Base-by-base conservation (phyloP, 1,140 invertebrate species). In the Pseudobourletiella spinata region DNA sequence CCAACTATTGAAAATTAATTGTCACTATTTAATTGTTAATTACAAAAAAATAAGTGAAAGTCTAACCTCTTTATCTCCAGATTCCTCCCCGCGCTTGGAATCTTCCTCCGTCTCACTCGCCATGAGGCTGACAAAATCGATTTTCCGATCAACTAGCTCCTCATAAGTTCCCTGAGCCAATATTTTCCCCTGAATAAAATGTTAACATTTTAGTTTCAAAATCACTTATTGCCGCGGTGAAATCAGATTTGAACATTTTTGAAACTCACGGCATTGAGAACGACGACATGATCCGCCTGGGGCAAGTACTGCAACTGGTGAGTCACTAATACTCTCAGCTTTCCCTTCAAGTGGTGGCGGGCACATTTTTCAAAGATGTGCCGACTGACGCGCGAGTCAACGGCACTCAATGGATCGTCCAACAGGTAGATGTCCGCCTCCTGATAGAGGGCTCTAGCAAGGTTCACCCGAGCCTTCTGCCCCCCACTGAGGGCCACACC, bases 381-480 rank as follows among this genome's bases (percentile, higher is more conserved):
- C 64, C 74, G 72, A 25, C 79, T 79, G 32, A 81, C 79, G 39
- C 73, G 71, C 3, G 78, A 68, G 71, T 81, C 80, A 2, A 81
- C 79, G 28, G 79, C 79, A 72, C 57, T 61, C 1, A 82, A 72
- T 3, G 81, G 80, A 64, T 82, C 80, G 74, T 83, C 81, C 66
- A 82, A 69, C 1, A 76, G 68, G 61, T 78, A 79, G 43, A 81
- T 73, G 50, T 82, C 79, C 11, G 76, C 71, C 51, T 79, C 68
- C 35, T 76, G 76, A 71, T 84, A 84, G 11, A 83, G 71, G 1
- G 80, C 79, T 63, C 83, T 71, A 3, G 83, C 84, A 24, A 86
- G 71, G 57, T 77, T 78, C 32, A 85, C 75, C 61, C 82, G 71
- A 66, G 82, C 79, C 29, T 61, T 61, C 22, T 61, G 59, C 1